Base-by-base conservation (phyloP, 2,888 invertebrate genomes). In the Drosophila greeni region DNA sequence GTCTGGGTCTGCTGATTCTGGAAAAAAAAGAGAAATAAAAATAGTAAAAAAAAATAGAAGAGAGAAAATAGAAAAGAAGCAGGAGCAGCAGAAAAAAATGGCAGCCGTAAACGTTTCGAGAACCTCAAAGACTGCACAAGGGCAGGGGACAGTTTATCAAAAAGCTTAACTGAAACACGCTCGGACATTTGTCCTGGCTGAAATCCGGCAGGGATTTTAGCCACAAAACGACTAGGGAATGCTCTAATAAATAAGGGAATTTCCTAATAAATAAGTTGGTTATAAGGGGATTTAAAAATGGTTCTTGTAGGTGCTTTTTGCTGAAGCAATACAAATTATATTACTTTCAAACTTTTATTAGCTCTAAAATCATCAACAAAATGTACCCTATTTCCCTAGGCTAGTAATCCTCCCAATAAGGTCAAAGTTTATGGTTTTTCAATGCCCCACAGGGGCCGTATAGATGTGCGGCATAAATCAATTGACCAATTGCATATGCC, bases 141-240 rank as follows among this genome's bases (percentile, higher is more conserved):
- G 47, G 66, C 45, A 49, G 57, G 42, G 53, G 59, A 69, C 75
- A 83, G 78, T 80, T 82, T 81, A 83, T 80, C 79, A 83, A 81
- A 67, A 81, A 81, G 83, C 83, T 83, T 77, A 74, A 68, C 81
- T 69, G 61, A 69, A 74, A 67, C 74, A 76, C 68, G 37, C 73
- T 67, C 34, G 70, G 70, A 67, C 67, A 67, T 67, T 67, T 67
- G 67, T 67, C 43, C 52, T 31, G 5, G 34, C 66, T 2, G n/a
- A 47, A 55, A 66, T 66, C 65, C 49, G 29, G 39, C 34, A 18
- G 26, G 24, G 45, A 39, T 59, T 67, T 51, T 67, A 45, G 34
- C 37, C 26, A 11, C 23, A 33, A 54, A 54, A 14, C 34, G 58
- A 58, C 45, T 20, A 9, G 45, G 24, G 12, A 39, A 66, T 67